Conservation (phyloP, 2,113 vertebrate genomes). For the Poeciliopsis prolifica region DNA sequence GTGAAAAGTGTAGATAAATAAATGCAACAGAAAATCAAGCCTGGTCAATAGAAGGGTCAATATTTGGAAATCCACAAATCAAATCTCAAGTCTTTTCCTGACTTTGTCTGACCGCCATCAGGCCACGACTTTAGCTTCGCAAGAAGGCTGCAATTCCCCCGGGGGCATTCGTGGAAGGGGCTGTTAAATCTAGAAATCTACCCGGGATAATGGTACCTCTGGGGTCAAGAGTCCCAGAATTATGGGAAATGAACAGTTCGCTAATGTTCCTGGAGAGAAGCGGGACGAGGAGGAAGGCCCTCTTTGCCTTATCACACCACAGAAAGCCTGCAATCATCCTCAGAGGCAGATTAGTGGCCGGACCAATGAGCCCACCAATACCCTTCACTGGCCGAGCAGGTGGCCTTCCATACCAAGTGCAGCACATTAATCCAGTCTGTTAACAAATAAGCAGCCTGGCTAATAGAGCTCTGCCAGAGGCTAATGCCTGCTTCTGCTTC, state of each 20-base stretch:
- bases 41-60: too few relatives aligned
- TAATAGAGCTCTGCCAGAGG: conserved; percentile 70
- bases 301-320: conserved; percentile 55
- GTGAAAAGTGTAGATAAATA: too few relatives aligned
- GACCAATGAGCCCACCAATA: conserved; percentile 63
- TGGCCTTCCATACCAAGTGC: conserved; percentile 69
- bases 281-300: not conserved
- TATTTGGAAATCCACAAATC: too few relatives aligned
- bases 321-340: conserved; percentile 70
- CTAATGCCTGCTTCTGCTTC: conserved; percentile 62
- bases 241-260: conserved; percentile 63
- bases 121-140: not conserved
- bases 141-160: not conserved
- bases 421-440: conserved; percentile 71
- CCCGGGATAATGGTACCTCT: not conserved
- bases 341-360: conserved; percentile 70
- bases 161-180: not conserved
- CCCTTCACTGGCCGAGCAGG: conserved; percentile 70
- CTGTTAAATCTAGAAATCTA: not conserved
- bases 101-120: too few relatives aligned
- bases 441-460: conserved; percentile 74
- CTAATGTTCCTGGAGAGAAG: conserved; percentile 43
- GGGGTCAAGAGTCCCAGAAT: conserved; percentile 58
- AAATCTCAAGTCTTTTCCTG: too few relatives aligned
- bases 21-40: too few relatives aligned